Evolutionary conservation across 2,797 vertebrate species (phyloP).

Genomic region (Notoglanidium macrostoma): DNA sequence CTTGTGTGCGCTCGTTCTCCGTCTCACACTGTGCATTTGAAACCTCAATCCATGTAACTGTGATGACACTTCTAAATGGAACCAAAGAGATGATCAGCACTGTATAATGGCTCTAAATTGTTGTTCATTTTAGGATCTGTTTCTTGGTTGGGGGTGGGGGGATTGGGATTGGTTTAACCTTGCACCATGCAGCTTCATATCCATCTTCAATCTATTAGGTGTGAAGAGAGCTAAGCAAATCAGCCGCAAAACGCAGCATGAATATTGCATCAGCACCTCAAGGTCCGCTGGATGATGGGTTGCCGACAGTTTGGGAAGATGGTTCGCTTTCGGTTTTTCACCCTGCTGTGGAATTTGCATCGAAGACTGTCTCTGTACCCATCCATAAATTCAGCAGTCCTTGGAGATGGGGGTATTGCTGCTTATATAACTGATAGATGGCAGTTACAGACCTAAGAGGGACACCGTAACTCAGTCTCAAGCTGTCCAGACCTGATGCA

Average conservation of each 20-base stretch:
- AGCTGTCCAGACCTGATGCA: neutral
- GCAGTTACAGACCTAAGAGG: neutral
- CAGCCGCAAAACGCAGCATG: constrained; percentile 45
- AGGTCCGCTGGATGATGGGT: constrained; percentile 40
- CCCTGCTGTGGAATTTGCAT: constrained; percentile 48
- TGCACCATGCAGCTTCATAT: constrained; percentile 24
- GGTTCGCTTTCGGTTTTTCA: constrained; percentile 27
- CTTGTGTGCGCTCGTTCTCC: neutral
- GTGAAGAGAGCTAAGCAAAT: constrained; percentile 50
- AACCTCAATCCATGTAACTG: constrained; percentile 23
- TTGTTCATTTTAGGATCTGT: constrained; percentile 26
- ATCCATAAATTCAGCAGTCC: constrained; percentile 52
- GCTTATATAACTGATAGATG: constrained; percentile 16
- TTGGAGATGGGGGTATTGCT: constrained; percentile 21
- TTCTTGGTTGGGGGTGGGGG: neutral
- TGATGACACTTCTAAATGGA: constrained; percentile 46
- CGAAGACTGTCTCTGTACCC: constrained; percentile 26
- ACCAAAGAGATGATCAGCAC: constrained; percentile 34
- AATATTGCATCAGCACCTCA: constrained; percentile 54
- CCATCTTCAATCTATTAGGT: constrained; percentile 45
- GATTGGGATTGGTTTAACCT: neutral
- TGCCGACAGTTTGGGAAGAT: constrained; percentile 38
- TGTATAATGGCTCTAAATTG: constrained; percentile 45
- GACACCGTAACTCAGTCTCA: neutral
- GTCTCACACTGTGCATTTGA: constrained; percentile 8